These are phyloP conservation scores for Macrocentrus cingulum DNA, from an alignment of 1,140 invertebrate species.

Conservation along the genomic window DNA sequence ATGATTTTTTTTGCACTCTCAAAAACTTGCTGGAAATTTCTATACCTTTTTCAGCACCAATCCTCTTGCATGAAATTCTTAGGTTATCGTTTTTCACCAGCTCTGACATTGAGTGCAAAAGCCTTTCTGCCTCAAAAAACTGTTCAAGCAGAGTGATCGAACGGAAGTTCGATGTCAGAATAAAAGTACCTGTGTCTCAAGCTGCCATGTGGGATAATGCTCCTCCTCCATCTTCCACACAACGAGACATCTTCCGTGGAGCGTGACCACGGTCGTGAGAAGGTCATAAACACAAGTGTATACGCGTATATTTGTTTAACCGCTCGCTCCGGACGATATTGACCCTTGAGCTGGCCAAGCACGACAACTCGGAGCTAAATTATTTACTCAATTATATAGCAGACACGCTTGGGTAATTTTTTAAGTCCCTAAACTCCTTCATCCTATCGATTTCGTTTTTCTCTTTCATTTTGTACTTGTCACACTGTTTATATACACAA, in stretches of 20 bases:
- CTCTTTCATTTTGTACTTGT: no score
- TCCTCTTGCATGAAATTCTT: no score
- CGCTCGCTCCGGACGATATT: slow-evolving; percentile 19
- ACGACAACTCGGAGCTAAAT: slow-evolving; percentile 11
- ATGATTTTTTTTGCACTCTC: no score
- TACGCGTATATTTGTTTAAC: background rate
- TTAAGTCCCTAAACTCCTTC: no score
- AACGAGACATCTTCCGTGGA: slow-evolving; percentile 9
- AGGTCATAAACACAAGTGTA: background rate
- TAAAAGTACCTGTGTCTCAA: slow-evolving; percentile 17
- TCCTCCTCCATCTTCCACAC: slow-evolving; percentile 22
- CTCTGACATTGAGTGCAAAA: no score
- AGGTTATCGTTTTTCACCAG: background rate
- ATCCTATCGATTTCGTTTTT: no score
- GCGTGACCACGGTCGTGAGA: slow-evolving; percentile 17
- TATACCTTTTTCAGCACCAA: no score
- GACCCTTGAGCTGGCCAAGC: slow-evolving; percentile 17
- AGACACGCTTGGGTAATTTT: background rate
- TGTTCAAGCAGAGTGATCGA: no score
- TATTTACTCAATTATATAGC: slow-evolving; percentile 25
- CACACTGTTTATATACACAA: no score
- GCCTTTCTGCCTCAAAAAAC: background rate
- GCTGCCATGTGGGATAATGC: slow-evolving; percentile 20
- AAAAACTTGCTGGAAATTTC: background rate
- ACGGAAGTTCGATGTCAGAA: slow-evolving; percentile 18